phyloP scores from a whole-genome alignment of 2,888 invertebrate species.

The Leuctra nigra region DNA sequence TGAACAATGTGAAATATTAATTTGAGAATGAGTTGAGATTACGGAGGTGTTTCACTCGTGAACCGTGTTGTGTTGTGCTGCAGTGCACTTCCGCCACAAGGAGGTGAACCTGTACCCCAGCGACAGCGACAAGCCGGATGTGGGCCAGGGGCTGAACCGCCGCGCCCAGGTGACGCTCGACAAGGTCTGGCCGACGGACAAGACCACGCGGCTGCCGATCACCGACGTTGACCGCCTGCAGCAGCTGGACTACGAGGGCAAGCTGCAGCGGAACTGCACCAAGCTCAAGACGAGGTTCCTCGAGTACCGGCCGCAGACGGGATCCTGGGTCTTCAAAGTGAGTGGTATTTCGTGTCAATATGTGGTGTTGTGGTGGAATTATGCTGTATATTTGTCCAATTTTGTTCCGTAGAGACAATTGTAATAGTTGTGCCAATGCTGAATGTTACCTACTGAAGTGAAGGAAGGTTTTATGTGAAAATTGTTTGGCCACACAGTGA shows the following conservation, averaged over 20 bases:
- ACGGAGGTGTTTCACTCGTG: no score
- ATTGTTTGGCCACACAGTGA: no score
- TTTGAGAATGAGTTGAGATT: no score
- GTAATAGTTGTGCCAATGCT: no score
- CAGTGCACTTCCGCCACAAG: conserved; percentile 87
- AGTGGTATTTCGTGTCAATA: conserved; percentile 26
- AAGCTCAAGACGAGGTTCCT: conserved; percentile 87
- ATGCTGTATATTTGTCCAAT: no score
- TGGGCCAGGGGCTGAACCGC: conserved; percentile 83
- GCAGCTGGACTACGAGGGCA: conserved; percentile 78
- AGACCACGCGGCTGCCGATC: conserved; percentile 69
- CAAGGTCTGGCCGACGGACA: conserved; percentile 90
- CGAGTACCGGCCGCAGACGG: conserved; percentile 91
- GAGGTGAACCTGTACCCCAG: conserved; percentile 95
- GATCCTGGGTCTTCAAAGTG: conserved; percentile 95
- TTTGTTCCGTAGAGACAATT: no score
- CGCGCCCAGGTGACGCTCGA: conserved; percentile 89
- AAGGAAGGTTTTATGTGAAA: no score
- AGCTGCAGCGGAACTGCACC: conserved; percentile 73
- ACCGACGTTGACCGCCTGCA: conserved; percentile 70
- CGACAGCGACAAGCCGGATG: conserved; percentile 75
- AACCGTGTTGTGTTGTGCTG: no score
- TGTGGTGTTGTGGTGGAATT: not conserved
- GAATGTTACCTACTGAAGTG: no score
- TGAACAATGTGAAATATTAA: no score